Percentiles rank a stretch among this genome's conserved stretches.
Conservation (phyloP, 2,797 vertebrate genomes). For the Galago senegalensis region DNA sequence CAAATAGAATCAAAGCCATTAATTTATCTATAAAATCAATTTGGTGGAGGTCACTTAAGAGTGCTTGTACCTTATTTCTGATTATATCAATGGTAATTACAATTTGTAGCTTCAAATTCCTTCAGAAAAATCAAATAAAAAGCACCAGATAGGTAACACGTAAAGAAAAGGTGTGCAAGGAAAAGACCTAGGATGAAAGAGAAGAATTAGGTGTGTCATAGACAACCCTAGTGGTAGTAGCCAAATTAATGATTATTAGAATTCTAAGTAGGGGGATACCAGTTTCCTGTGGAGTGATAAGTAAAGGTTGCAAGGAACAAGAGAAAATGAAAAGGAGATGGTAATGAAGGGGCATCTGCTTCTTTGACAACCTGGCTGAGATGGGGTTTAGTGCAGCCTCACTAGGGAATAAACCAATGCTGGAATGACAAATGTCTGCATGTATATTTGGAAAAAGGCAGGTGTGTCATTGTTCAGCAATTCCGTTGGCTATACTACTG, state of each 20-base stretch:
- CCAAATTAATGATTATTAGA: neutral
- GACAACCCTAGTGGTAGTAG: neutral
- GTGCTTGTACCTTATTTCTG: neutral
- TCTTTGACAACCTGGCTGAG: slow-evolving; percentile 43
- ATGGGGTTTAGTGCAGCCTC: neutral
- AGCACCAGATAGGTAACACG: neutral
- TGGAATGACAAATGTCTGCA: slow-evolving; percentile 60
- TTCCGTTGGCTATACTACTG: slow-evolving; percentile 1
- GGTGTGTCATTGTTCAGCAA: slow-evolving; percentile 24
- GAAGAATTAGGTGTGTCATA: neutral
- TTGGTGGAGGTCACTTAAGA: neutral
- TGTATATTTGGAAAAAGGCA: slow-evolving; percentile 37
- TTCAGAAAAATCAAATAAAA: neutral
- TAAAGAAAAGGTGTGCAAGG: neutral
- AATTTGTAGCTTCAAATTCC: neutral
- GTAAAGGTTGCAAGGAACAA: neutral
- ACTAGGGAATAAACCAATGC: neutral
- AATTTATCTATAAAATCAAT: slow-evolving; percentile 18
- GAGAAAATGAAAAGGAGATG: neutral
- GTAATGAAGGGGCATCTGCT: neutral
- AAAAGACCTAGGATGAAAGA: neutral
- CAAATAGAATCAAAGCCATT: neutral
- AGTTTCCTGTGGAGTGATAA: neutral
- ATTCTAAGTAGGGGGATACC: neutral
- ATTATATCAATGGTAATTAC: slow-evolving; percentile 19